Base-by-base conservation (phyloP, 2,113 vertebrate genomes). In the Rutilus rutilus region DNA sequence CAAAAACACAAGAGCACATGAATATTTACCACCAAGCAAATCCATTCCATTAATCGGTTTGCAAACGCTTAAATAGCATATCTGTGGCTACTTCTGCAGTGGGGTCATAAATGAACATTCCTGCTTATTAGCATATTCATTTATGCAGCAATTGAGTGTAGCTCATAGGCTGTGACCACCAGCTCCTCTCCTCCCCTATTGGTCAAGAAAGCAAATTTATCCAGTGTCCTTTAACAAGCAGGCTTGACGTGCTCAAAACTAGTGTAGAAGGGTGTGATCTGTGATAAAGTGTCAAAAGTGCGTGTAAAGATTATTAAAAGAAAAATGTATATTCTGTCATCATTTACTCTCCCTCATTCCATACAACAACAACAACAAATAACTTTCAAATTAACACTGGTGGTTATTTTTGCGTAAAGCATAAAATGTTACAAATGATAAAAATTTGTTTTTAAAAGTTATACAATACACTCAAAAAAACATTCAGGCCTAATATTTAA, bases 1-100 rank as follows among this genome's bases (percentile, higher is more conserved):
- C 92, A 90, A 84, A 64, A 86, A 87, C 84, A 84, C 82, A 92
- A 85, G 91, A 93, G 86, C 82, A 88, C 93, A 94, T 95, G 94
- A 95, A 95, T 95, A 95, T 95, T 95, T 94, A 95, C 91, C 89
- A 92, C 90, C 87, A 91, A 92, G 92, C 93, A 92, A 93, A 93
- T 93, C 94, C 93, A 93, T 94, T 94, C 93, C 93, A 94, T 94
- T 95, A 95, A 95, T 95, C 94, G 94, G 92, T 90, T 91, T 12
- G 75, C 91, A 92, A 92, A 89, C 78, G 90, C 93, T 92, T 93
- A 64, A 89, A 93, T 91, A 90, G 90, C 88, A 89, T 92, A 93
- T 92, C 90, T 90, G 91, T 87, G 90, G 93, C 93, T 94, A 93
- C 93, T 95, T 92, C 91, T 92, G 89, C 78, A 30, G 89, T 42